These are phyloP conservation scores for Opisthograptis luteolata DNA, from an alignment of 2,888 invertebrate species.

Conservation along the genomic window DNA sequence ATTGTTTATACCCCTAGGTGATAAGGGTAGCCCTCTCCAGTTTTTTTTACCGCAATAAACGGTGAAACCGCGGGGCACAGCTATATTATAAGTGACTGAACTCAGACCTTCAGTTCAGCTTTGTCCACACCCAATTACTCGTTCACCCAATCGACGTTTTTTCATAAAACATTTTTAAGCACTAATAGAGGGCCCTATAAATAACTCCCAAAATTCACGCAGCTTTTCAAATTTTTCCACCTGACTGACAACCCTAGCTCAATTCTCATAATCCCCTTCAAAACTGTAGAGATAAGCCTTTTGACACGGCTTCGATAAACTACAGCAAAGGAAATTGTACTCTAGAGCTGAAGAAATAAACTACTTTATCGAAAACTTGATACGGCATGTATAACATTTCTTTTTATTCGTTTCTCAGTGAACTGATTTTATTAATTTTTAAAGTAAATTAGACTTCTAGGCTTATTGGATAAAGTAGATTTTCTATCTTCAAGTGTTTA, in stretches of 20 bases:
- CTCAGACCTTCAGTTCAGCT: no score
- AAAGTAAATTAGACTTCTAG: not conserved
- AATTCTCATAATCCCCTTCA: conserved; percentile 9
- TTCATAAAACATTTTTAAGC: no score
- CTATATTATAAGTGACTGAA: no score
- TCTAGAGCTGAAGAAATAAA: not conserved
- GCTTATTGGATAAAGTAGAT: not conserved
- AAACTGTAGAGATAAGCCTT: conserved; percentile 19
- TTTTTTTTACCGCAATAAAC: no score
- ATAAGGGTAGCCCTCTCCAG: no score
- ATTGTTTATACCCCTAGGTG: no score
- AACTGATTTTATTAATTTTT: not conserved
- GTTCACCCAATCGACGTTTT: no score
- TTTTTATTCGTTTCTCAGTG: conserved; percentile 1
- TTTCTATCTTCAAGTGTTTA: no score
- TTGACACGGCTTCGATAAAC: conserved; percentile 9
- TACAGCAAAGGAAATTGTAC: not conserved
- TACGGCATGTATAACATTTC: not conserved
- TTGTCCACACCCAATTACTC: no score
- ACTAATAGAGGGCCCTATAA: no score
- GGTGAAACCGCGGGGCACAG: no score
- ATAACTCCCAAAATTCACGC: no score
- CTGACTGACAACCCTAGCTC: conserved; percentile 14
- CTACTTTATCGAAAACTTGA: not conserved
- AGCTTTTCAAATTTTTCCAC: not conserved